These are phyloP conservation scores for Hippolais icterina DNA, from an alignment of 2,113 vertebrate species.

Conservation along the genomic window DNA sequence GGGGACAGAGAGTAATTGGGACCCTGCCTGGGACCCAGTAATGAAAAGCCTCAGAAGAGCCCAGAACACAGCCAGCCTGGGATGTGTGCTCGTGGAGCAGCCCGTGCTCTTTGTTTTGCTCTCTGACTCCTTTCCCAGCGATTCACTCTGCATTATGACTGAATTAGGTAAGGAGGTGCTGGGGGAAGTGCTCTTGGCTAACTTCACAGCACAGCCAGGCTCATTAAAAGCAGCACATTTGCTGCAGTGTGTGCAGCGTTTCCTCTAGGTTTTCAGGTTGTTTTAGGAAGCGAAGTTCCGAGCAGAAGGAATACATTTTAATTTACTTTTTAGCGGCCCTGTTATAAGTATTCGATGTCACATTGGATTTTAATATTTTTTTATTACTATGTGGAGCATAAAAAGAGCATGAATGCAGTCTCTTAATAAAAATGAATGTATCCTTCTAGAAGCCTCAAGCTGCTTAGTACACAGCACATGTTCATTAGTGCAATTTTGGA, in stretches of 20 bases:
- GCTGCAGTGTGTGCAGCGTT: neutral
- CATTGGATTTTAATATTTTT: neutral
- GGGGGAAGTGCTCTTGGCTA: neutral
- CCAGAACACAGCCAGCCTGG: neutral
- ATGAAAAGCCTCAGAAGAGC: neutral
- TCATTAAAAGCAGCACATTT: conserved; percentile 32
- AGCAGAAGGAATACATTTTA: neutral
- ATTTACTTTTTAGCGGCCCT: neutral
- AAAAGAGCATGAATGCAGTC: neutral
- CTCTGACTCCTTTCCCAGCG: neutral
- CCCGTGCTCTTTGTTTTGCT: neutral
- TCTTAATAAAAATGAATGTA: neutral
- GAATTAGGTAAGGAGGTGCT: conserved; percentile 9
- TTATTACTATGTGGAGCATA: neutral
- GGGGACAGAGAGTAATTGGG: neutral
- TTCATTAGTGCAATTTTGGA: neutral
- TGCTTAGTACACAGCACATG: neutral
- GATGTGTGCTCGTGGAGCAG: neutral
- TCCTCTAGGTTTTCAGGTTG: neutral
- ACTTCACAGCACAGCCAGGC: neutral
- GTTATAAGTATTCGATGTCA: neutral
- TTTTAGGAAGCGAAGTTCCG: neutral
- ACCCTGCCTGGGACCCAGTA: neutral
- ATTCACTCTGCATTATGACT: neutral
- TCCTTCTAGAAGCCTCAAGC: neutral